A percentile compares a stretch with the other conserved stretches of the same genome.
Conservation (phyloP, 2,888 invertebrate genomes). For the Drosophila aldrichi region DNA sequence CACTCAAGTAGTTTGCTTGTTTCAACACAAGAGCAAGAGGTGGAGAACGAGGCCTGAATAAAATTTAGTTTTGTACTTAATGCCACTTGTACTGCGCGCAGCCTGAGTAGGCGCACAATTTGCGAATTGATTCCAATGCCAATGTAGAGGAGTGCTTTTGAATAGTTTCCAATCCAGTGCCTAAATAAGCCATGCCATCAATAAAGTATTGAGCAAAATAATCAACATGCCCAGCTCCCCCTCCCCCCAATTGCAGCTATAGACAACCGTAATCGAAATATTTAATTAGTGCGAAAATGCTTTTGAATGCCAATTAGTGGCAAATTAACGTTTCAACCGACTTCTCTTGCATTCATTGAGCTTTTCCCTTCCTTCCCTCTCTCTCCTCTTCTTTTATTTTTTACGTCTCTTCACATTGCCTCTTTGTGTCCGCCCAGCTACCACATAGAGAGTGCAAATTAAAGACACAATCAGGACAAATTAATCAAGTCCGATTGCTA, state of each 20-base stretch:
- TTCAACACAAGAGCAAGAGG: slow-evolving; percentile 16
- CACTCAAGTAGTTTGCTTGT: slow-evolving; percentile 66
- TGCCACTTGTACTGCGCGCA: slow-evolving; percentile 22
- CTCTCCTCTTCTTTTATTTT: slow-evolving; percentile 4
- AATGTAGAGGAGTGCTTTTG: slow-evolving; percentile 29
- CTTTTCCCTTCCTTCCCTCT: background rate
- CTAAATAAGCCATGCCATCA: slow-evolving; percentile 56
- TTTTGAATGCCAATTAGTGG: slow-evolving; percentile 82
- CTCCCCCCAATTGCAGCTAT: background rate
- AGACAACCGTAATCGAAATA: slow-evolving; percentile 73
- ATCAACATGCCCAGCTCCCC: slow-evolving; percentile 52
- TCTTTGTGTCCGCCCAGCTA: slow-evolving; percentile 15
- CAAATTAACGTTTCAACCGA: slow-evolving; percentile 73
- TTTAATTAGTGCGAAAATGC: slow-evolving; percentile 81
- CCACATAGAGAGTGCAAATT: slow-evolving; percentile 65
- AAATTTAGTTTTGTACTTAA: slow-evolving; percentile 59
- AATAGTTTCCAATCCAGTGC: slow-evolving; percentile 74
- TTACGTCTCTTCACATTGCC: slow-evolving; percentile 12
- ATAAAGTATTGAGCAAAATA: slow-evolving; percentile 42
- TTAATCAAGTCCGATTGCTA: slow-evolving; percentile 75
- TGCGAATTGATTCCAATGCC: slow-evolving; percentile 43
- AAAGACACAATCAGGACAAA: slow-evolving; percentile 80
- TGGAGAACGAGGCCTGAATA: slow-evolving; percentile 58
- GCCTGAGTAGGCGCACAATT: slow-evolving; percentile 69
- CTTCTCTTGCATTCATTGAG: slow-evolving; percentile 38